phyloP scores from a whole-genome alignment of 2,113 vertebrate species.

The Corydoras sp. region DNA sequence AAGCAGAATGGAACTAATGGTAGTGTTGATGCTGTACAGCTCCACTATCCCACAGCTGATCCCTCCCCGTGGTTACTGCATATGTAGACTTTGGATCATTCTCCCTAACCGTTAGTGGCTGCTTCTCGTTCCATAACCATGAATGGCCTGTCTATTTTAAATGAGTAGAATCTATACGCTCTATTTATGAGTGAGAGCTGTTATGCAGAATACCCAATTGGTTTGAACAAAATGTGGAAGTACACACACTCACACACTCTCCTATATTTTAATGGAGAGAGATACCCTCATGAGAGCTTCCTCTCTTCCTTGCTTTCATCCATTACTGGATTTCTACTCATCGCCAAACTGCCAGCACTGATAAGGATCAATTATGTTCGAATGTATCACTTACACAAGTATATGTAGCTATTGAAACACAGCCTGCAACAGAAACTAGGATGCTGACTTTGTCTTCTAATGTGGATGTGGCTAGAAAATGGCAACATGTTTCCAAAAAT shows the following conservation, averaged over 20 bases:
- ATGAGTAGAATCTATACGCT: not conserved
- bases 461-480: no score
- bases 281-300: slow-evolving; percentile 18
- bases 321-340: slow-evolving; percentile 20
- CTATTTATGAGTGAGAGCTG: not conserved
- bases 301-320: slow-evolving; percentile 26
- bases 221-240: not conserved
- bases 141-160: not conserved
- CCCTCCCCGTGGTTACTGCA: not conserved
- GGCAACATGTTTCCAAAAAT: no score
- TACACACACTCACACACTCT: slow-evolving; percentile 3
- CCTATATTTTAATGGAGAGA: slow-evolving; percentile 3
- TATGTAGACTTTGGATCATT: not conserved
- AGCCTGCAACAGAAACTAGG: not conserved
- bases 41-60: no score
- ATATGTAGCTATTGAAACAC: not conserved
- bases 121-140: not conserved
- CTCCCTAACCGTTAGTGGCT: not conserved
- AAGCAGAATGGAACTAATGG: no score
- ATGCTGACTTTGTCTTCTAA: not conserved
- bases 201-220: slow-evolving; percentile 2
- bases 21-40: no score
- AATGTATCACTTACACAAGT: not conserved
- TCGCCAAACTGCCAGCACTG: slow-evolving; percentile 5
- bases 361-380: slow-evolving; percentile 6